phyloP scores from a whole-genome alignment of 1,140 invertebrate genomes.

The Drosophila nikananu region DNA sequence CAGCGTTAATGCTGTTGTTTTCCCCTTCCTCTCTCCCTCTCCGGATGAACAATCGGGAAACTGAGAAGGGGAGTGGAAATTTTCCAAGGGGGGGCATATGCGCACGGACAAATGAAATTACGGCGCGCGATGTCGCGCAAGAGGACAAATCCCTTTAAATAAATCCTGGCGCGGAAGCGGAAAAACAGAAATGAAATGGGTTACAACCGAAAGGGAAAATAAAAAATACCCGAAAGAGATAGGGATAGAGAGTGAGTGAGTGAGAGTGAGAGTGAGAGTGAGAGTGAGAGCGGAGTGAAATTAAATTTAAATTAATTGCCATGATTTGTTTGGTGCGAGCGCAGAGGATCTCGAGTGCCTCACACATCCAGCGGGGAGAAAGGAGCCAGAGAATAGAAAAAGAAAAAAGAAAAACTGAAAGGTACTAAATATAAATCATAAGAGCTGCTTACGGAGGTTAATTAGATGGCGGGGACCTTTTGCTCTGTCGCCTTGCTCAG shows the following conservation, averaged over 20 bases:
- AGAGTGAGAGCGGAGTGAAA: constrained; percentile 20
- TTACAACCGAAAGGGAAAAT: constrained; percentile 26
- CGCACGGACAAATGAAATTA: constrained; percentile 64
- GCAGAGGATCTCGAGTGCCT: neutral
- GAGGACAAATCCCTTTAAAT: constrained; percentile 65
- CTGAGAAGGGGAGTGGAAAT: neutral
- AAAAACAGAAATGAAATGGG: constrained; percentile 43
- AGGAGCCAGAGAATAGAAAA: neutral
- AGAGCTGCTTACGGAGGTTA: constrained; percentile 23
- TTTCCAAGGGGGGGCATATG: constrained; percentile 31
- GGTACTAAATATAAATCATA: constrained; percentile 30
- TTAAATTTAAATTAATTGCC: constrained; percentile 62
- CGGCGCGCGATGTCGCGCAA: constrained; percentile 32
- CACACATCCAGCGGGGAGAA: constrained; percentile 2
- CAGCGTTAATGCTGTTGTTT: constrained; percentile 61
- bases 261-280: constrained; percentile 1
- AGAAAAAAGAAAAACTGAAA: neutral
- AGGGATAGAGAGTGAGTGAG: neutral
- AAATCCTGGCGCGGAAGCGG: constrained; percentile 49
- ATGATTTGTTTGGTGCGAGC: constrained; percentile 47
- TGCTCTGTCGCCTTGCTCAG: neutral
- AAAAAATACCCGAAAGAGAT: neutral
- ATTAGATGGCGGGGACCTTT: constrained; percentile 4
- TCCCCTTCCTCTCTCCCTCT: neutral
- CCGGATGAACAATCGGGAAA: constrained; percentile 4